phyloP scores from a whole-genome alignment of 2,888 invertebrate genomes.

The Catocala sponsa region DNA sequence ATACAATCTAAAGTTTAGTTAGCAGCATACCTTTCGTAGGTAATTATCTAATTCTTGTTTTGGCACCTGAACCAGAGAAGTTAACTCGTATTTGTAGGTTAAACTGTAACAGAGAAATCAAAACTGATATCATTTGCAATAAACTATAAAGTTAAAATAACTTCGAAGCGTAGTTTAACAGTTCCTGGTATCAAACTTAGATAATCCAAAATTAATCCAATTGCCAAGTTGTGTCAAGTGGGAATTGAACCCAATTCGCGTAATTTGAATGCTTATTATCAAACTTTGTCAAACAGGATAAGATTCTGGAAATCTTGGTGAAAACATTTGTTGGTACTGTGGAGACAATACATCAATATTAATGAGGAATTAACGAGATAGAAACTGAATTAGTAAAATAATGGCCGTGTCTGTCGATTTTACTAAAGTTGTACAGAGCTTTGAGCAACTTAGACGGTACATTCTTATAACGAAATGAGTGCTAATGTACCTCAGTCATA shows the following conservation, averaged over 20 bases:
- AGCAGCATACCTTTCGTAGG: neutral
- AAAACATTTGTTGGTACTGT: slow-evolving; percentile 12
- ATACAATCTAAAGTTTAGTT: too few species aligned
- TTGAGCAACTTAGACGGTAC: too few species aligned
- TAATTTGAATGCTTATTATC: slow-evolving; percentile 51
- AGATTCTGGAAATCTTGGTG: slow-evolving; percentile 20
- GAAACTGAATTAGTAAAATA: neutral
- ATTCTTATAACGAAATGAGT: too few species aligned
- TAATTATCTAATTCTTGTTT: slow-evolving; percentile 32
- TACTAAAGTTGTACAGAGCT: too few species aligned
- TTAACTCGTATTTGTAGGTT: slow-evolving; percentile 38
- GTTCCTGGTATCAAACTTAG: slow-evolving; percentile 50
- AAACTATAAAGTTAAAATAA: slow-evolving; percentile 49
- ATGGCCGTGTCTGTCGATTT: too few species aligned
- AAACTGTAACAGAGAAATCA: slow-evolving; percentile 23
- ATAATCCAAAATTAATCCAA: slow-evolving; percentile 62
- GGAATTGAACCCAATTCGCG: slow-evolving; percentile 52
- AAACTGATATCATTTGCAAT: slow-evolving; percentile 37
- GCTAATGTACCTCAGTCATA: too few species aligned
- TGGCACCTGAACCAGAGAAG: slow-evolving; percentile 34
- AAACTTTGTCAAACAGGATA: slow-evolving; percentile 41
- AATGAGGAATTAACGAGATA: neutral
- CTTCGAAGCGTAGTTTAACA: slow-evolving; percentile 42
- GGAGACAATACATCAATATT: neutral
- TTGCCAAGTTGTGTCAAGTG: slow-evolving; percentile 55